phyloP scores from a whole-genome alignment of 2,797 vertebrate species.

The Rhinoraja longicauda region DNA sequence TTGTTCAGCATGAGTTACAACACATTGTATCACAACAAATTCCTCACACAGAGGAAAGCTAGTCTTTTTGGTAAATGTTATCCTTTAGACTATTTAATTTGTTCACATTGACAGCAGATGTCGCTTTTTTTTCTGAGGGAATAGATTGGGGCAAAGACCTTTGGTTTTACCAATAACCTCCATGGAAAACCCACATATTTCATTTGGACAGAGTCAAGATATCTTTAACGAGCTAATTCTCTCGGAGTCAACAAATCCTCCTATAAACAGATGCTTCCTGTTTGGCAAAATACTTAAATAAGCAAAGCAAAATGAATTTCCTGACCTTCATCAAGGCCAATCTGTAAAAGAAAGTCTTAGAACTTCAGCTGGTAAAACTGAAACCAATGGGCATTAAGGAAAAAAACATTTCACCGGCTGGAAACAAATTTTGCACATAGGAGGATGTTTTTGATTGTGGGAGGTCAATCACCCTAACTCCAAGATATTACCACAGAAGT shows the following conservation, averaged over 20 bases:
- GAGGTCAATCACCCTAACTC: too few species aligned
- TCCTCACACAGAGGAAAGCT: background rate
- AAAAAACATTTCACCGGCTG: too few species aligned
- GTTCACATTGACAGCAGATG: background rate
- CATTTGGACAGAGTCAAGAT: background rate
- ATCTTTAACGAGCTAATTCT: background rate
- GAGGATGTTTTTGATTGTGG: too few species aligned
- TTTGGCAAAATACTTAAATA: background rate
- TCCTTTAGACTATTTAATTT: background rate
- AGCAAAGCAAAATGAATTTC: background rate
- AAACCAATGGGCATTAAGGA: too few species aligned
- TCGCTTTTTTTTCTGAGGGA: background rate
- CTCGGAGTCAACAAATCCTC: background rate
- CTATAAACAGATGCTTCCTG: background rate
- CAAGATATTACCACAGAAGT: too few species aligned
- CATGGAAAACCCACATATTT: background rate
- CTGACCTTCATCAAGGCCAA: background rate
- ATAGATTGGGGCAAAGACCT: background rate
- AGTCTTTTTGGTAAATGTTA: background rate
- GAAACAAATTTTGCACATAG: too few species aligned
- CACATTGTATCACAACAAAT: background rate
- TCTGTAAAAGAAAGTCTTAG: background rate
- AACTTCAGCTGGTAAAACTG: background rate
- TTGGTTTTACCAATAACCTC: background rate
- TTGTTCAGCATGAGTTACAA: background rate